Base-by-base conservation (phyloP, 2,113 vertebrate species). In the Chloropsis hardwickii region DNA sequence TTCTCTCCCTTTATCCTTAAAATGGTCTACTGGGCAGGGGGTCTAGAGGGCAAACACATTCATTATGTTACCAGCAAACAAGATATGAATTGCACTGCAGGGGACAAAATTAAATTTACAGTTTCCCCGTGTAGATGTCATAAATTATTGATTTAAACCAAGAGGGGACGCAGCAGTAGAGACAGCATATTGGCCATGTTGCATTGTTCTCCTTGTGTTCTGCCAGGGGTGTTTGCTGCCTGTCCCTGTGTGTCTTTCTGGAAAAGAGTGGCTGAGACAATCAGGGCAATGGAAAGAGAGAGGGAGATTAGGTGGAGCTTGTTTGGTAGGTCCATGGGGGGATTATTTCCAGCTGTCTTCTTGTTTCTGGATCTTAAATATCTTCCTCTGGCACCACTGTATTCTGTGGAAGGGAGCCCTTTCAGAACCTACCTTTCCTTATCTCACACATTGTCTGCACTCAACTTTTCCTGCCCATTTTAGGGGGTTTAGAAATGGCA, bases 51-150 rank as follows among this genome's bases (percentile, higher is more conserved):
- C 98, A 98, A 98, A 97, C 92, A 97, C 94, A 98, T 97, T 98
- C 96, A 97, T 98, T 98, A 98, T 97, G 93, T 98, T 98, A 95
- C 97, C 89, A 80, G 95, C 95, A 98, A 98, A 98, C 92, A 97
- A 97, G 97, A 98, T 97, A 97, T 77, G 97, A 98, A 97, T 98
- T 2, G 5, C 98, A 95, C 98, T 95, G 93, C 94, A 96, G 98
- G 97, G 96, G 94, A 98, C 95, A 98, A 98, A 98, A 98, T 98
- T 98, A 98, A 98, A 98, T 98, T 97, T 98, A 98, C 97, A 96
- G 97, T 98, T 97, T 98, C 97, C 92, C 93, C 97, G 97, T 97
- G 97, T 97, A 98, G 91, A 95, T 98, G 98, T 98, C 97, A 98
- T 98, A 98, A 98, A 97, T 95, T 98, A 97, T 98, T 97, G 98